Evolutionary conservation across 2,797 vertebrate genomes (phyloP), one percentile per base, ranked within the genome.

Genomic region (Crax fasciolata): DNA sequence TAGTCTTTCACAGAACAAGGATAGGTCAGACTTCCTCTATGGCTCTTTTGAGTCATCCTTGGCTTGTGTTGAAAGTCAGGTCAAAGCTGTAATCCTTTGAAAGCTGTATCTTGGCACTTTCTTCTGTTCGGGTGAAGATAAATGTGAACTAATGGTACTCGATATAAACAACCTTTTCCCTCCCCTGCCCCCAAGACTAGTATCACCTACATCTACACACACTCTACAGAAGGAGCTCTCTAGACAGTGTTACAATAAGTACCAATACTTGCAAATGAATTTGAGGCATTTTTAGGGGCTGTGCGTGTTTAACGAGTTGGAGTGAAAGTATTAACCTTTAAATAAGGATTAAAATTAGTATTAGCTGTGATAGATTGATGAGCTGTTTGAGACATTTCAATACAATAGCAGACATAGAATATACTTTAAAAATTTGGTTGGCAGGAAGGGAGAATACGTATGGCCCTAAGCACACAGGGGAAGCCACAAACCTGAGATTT

Each of bases 281-380:
- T 92, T 82, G 17, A 87, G 21, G 86, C 92, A 81, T 94, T 97
- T 96, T 96, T 95, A 95, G 94, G 81, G 96, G 73, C 24, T 84
- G 83, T 97, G 19, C 96, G 85, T 95, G 89, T 94, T 92, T 93
- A 96, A 38, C 90, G 96, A 94, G 80, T 32, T 79, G 92, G 94
- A 96, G 87, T 72, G 91, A 92, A 96, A 94, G 61, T 95, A 87
- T 94, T 95, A 67, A 55, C 6, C 74, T 68, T 72, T 82, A 54
- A 81, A 88, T 86, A 62, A 89, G 61, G 43, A 59, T 39, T 72
- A 30, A 48, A 86, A 59, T 67, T 92, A 91, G 83, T 96, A 82
- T 96, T 82, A 92, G 93, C 84, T 96, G 88, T 97, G 96, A 94
- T 96, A 96, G 89, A 91, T 66, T 48, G 87, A 93, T 89, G 92